Conservation (phyloP, 2,797 vertebrate species). For the Propithecus perrieri region DNA sequence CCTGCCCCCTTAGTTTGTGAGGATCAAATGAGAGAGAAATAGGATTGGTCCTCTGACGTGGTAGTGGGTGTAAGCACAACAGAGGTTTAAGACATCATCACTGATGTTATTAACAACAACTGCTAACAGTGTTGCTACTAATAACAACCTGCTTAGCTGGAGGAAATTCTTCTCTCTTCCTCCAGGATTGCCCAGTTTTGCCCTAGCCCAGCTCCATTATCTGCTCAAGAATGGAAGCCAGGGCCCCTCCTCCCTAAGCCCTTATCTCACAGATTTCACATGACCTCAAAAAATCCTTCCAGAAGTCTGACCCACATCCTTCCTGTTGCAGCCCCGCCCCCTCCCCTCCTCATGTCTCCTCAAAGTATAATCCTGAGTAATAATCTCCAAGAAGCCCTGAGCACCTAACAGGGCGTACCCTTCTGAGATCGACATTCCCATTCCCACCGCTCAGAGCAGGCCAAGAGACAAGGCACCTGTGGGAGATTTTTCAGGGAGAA, state of each 20-base stretch:
- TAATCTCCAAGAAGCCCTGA: neutral
- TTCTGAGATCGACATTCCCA: neutral
- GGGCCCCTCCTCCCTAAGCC: neutral
- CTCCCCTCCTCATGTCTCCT: neutral
- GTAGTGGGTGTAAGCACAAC: neutral
- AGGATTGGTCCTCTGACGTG: neutral
- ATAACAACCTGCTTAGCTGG: neutral
- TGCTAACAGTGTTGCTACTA: too few species aligned
- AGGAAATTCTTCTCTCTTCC: neutral
- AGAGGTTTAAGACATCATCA: neutral
- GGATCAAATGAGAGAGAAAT: neutral
- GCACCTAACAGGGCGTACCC: neutral
- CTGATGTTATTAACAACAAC: neutral
- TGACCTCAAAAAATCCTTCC: slow-evolving; percentile 38
- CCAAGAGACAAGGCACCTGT: neutral
- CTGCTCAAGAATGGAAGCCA: neutral
- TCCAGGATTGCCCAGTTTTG: neutral
- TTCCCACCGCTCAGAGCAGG: neutral
- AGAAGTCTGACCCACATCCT: slow-evolving; percentile 30
- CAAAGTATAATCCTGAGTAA: neutral
- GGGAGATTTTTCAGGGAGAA: too few species aligned
- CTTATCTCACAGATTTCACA: neutral
- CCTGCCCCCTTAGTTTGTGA: neutral
- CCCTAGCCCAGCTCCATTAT: neutral
- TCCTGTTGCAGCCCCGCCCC: neutral